Base-by-base conservation (phyloP, 2,888 invertebrate genomes). In the Hirtodrosophila cameraria region DNA sequence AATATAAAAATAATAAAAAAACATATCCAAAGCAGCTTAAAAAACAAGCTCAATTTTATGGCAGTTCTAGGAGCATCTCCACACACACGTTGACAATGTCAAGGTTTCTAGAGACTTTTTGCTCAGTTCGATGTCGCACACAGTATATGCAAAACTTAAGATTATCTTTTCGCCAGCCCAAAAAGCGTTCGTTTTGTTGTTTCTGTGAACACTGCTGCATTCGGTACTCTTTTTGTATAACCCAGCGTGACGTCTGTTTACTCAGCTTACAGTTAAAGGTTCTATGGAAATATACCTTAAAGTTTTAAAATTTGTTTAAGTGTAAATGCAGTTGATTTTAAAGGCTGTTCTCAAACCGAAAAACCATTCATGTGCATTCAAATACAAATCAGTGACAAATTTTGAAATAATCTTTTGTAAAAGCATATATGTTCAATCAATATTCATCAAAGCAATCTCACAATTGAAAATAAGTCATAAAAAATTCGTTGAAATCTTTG, bases 161-260 rank as follows among this genome's bases (percentile, higher is more conserved):
- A 53, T 65, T 46, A 53, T 62, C 66, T 66, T 74, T 63, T 60
- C 41, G 27, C 46, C 39, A n/a, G 39, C 39, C 20, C 5, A 23
- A 12, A 46, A 52, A 41, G 38, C 48, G 36, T 54, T n/a, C 55
- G 52, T 66, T 70, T 61, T 67, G 52, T 41, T 41, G 23, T 36
- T 48, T 6, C 23, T 8, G 33, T 45, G 52, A 39, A 38, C 57
- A 58, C 33, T 68, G 58, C 62, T 68, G 36, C 46, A 35, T 42
- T 20, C 27, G 48, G 42, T 69, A 64, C 64, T n/a, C 45, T 48
- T 27, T 62, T 36, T 35, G n/a, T 30, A 11, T 45, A 43, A 15
- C 12, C 5, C 13, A 23, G 33, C 42, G 12, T 25, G 41, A n/a
- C 36, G 46, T 23, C 39, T 4, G 33, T 31, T 61, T 18, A 8